Base-by-base conservation (phyloP, 1,140 invertebrate genomes). In the Drosophila oshimai region DNA sequence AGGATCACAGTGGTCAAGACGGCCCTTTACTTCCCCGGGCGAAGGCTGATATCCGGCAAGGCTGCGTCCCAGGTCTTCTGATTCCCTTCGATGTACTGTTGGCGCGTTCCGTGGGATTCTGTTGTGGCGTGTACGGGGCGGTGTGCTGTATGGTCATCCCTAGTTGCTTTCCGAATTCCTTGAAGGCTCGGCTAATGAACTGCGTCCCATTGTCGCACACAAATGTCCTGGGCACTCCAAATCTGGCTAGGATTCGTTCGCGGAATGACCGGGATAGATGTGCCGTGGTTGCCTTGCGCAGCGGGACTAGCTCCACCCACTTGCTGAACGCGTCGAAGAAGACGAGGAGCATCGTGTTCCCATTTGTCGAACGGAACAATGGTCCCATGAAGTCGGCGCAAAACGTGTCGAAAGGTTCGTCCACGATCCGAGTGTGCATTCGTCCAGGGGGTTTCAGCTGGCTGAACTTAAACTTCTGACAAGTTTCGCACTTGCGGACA, bases 91-190 rank as follows among this genome's bases (percentile, higher is more conserved):
- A 39, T 17, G 22, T 46, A 58, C 22, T 58, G 28, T 50, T 61
- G 2, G 46, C 26, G 6, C 55, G 15, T n/a, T 60, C 36, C 6
- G 31, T 64, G 3, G 60, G 37, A 6, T 44, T 45, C n/a, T 37
- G 12, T 7, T 22, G 55, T 1, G 36, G 36, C 22, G 22, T 3
- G 5, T 22, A 22, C 22, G 22, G 5, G 22, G 22, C 22, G 22
- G 22, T 22, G 22, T 22, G 22, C 5, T 22, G 22, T 2, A 22
- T 22, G 5, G 2, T 22, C 22, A 22, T 22, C 2, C 22, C 22
- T 3, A 22, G 22, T 3, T 5, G 22, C 5, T 22, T 22, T 2
- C 2, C 22, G 5, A 22, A 22, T 5, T 22, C 5, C 22, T 10
- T 9, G 26, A 29, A 29, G 10, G 9, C 28, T 29, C 9, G 10